phyloP scores from a whole-genome alignment of 2,113 vertebrate species.

The Gorsachius goisagi region DNA sequence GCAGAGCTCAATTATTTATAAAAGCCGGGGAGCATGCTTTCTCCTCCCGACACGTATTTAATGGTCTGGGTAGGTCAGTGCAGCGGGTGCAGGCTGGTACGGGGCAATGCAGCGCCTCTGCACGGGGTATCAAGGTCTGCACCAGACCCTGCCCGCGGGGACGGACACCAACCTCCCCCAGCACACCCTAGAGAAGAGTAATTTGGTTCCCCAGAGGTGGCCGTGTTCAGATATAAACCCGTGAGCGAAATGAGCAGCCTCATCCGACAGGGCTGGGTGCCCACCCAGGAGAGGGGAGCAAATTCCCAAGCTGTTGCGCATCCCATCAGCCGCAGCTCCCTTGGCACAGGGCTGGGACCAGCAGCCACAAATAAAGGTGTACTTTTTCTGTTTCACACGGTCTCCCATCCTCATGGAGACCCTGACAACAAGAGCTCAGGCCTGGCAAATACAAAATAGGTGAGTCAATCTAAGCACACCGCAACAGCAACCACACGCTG shows the following conservation, averaged over 20 bases:
- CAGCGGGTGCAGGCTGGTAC: not conserved
- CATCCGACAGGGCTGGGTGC: rapidly evolving
- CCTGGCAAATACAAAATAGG: not conserved
- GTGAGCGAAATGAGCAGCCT: not conserved
- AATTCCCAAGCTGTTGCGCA: not conserved
- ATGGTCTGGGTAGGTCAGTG: not conserved
- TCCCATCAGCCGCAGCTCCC: not conserved
- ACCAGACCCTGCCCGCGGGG: rapidly evolving
- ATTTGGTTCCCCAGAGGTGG: not conserved
- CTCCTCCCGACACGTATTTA: not conserved
- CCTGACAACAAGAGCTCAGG: rapidly evolving
- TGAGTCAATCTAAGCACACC: rapidly evolving
- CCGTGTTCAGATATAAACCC: not conserved
- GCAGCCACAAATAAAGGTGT: not conserved
- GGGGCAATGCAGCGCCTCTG: not conserved
- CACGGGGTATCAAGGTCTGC: not conserved
- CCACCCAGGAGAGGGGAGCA: not conserved
- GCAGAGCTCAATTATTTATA: not conserved
- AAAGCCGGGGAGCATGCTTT: not conserved
- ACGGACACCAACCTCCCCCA: not conserved
- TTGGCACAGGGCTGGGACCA: not conserved
- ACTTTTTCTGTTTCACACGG: rapidly evolving
- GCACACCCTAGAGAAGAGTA: not conserved
- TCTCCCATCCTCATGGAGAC: not conserved
- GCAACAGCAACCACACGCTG: not conserved